These are phyloP conservation scores for Gymnogyps californianus DNA, from an alignment of 2,113 vertebrate species.

Conservation along the genomic window DNA sequence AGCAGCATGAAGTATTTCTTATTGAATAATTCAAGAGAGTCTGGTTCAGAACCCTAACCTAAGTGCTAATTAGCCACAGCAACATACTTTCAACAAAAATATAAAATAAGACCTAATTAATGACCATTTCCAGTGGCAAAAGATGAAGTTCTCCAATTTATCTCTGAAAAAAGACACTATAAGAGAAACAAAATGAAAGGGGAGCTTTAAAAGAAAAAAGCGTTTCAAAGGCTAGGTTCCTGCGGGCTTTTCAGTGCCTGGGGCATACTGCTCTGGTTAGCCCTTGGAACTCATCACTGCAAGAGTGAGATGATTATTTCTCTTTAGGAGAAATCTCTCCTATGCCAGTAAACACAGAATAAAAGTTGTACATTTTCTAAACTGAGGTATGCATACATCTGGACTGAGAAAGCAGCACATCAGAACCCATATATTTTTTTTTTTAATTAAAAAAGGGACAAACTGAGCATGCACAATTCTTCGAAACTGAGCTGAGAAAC, in stretches of 20 bases:
- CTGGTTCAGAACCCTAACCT: neutral
- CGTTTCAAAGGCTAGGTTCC: neutral
- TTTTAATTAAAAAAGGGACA: neutral
- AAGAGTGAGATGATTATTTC: neutral
- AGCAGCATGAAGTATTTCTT: neutral
- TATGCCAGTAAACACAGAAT: neutral
- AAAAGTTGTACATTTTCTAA: neutral
- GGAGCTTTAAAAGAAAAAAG: neutral
- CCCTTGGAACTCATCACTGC: neutral
- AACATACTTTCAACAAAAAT: constrained; percentile 23
- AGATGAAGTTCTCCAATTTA: neutral
- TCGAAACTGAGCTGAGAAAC: neutral
- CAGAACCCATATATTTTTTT: neutral
- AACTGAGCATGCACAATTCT: neutral
- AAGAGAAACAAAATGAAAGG: constrained; percentile 28
- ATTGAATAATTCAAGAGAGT: constrained; percentile 9
- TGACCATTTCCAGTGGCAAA: constrained; percentile 1
- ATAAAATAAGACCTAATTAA: constrained; percentile 1
- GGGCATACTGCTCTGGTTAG: neutral
- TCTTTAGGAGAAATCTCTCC: neutral
- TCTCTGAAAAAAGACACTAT: neutral
- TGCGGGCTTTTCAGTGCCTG: neutral
- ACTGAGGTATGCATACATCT: neutral
- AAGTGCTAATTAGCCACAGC: constrained; percentile 22
- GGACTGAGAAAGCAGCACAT: neutral